These are phyloP conservation scores for Graptemys geographica DNA, from an alignment of 2,797 vertebrate species.

Conservation along the genomic window DNA sequence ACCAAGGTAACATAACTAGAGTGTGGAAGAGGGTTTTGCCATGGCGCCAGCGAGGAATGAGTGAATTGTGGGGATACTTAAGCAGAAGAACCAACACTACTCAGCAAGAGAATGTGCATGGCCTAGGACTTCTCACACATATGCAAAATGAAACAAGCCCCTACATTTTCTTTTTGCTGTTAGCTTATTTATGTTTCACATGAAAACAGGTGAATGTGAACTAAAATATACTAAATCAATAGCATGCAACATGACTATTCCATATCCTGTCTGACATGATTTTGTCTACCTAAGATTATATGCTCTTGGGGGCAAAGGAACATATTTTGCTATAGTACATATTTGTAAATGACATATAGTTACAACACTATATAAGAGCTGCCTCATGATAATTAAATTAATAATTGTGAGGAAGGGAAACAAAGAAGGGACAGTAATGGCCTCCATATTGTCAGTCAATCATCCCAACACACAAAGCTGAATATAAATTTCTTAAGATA, in stretches of 20 bases:
- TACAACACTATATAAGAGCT: background rate
- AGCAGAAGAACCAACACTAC: background rate
- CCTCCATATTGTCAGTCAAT: background rate
- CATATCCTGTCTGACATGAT: background rate
- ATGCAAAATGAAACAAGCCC: background rate
- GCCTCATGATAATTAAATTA: background rate
- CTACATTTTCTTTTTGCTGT: background rate
- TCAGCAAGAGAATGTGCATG: background rate
- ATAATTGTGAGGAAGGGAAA: background rate
- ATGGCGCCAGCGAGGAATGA: background rate
- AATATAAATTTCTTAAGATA: constrained; percentile 13
- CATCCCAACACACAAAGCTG: background rate
- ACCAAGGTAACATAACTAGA: background rate
- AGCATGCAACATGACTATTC: background rate
- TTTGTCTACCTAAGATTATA: background rate
- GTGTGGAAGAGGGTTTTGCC: background rate
- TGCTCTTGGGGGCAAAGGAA: background rate
- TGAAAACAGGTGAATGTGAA: background rate
- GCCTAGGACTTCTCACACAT: background rate
- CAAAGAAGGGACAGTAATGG: background rate
- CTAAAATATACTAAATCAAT: background rate
- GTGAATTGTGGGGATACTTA: background rate
- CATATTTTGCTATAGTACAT: background rate
- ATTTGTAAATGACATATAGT: background rate
- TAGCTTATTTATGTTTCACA: constrained; percentile 4